Conservation (phyloP, 2,113 vertebrate genomes). For the Genyomyrus donnyi region DNA sequence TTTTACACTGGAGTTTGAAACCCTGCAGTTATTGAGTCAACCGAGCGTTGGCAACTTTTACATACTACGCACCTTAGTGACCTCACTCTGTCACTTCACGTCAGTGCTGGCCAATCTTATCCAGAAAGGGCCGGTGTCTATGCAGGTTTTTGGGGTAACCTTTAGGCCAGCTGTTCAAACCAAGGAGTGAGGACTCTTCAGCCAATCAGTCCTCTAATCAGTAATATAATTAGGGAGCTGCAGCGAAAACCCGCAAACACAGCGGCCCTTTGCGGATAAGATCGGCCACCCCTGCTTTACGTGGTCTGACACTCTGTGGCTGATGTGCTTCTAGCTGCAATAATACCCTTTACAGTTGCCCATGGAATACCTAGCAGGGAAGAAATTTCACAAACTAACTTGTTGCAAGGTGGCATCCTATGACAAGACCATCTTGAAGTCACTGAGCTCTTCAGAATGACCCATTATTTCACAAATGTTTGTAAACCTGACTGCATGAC, state of each 20-base stretch:
- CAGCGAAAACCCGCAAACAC: too few relatives aligned
- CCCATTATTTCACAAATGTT: neutral
- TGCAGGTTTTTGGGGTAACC: too few relatives aligned
- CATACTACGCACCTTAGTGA: neutral
- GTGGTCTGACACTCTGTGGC: neutral
- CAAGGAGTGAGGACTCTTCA: too few relatives aligned
- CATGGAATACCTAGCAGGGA: neutral
- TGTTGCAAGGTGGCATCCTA: too few relatives aligned
- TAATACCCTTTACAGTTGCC: neutral
- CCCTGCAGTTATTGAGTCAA: neutral
- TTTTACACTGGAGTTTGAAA: neutral
- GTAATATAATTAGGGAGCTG: too few relatives aligned
- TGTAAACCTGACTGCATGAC: neutral
- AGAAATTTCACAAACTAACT: neutral
- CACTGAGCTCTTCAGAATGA: neutral
- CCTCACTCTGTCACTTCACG: neutral
- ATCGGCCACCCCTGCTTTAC: neutral
- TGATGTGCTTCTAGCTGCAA: neutral
- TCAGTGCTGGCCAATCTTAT: too few relatives aligned
- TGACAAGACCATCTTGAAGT: neutral
- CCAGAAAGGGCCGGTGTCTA: too few relatives aligned
- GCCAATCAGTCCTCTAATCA: too few relatives aligned
- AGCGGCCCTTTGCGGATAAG: too few relatives aligned
- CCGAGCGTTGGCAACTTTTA: neutral
- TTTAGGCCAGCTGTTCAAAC: too few relatives aligned